Conservation (phyloP, 2,888 invertebrate genomes). For the Callyntrura sp. region DNA sequence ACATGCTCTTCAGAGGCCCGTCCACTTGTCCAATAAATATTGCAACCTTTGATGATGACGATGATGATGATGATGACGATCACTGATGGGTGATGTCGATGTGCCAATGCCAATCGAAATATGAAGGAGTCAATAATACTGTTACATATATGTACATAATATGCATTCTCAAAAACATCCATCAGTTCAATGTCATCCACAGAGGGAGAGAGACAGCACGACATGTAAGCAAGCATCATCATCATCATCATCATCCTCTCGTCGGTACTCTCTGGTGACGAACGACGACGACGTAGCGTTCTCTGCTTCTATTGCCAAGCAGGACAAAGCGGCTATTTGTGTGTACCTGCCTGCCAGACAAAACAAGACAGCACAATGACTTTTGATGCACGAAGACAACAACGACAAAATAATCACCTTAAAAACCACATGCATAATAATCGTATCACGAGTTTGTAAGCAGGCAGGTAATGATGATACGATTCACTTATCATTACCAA, state of each 20-base stretch:
- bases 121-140: conserved; percentile 10
- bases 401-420: conserved; percentile 10
- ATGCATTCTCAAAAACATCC: neutral
- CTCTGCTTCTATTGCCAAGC: neutral
- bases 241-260: neutral
- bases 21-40: conserved; percentile 39
- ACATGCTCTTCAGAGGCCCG: conserved; percentile 8
- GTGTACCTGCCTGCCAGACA: conserved; percentile 12
- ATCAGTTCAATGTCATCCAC: neutral
- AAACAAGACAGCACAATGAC: conserved; percentile 73
- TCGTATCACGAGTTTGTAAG: no score
- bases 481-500: no score
- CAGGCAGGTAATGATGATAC: no score
- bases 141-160: neutral
- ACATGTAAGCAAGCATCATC: neutral
- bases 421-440: conserved; percentile 2
- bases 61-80: neutral
- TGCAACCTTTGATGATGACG: neutral
- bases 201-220: neutral
- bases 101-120: conserved; percentile 7
- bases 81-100: neutral
- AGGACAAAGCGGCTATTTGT: neutral
- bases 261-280: conserved; percentile 3
- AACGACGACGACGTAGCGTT: neutral
- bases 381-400: conserved; percentile 45